Base-by-base conservation (phyloP, 2,797 vertebrate genomes). In the Pipistrellus kuhlii region DNA sequence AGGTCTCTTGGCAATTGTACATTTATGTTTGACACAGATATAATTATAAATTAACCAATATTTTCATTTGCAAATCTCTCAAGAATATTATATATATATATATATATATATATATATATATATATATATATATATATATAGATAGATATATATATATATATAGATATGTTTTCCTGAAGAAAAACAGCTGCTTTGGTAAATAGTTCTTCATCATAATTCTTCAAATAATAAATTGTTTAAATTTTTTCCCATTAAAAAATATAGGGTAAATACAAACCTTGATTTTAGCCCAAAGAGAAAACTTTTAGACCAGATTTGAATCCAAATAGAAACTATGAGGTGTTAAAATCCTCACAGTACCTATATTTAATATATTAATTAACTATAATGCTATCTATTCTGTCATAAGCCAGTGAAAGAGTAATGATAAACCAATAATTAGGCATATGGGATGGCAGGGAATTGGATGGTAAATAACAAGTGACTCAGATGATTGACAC, bases 61-160 rank as follows among this genome's bases (percentile, higher is more conserved):
- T 48, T 83, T 91, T 91, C 48, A 41, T 85, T 93, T 73, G 62
- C 20, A 83, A 68, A 89, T 73, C 66, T 85, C 8, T 91, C 69
- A 91, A 35, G 55, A 85, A 88, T 17, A 78, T 77, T 25, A 25
- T 57, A 20, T 53, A 8, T 25, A 25, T 57, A 20, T 53, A 8
- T 55, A 8, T 55, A 8, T 55, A 8, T 55, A 21, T 55, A 23
- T 55, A 55, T 55, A 78, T 32, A 69, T 21, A 81, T 5, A n/a
- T n/a, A n/a, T n/a, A n/a, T n/a, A n/a, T 25, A 25, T 57, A 20
- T 53, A 8, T 25, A 25, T 57, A 20, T 53, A 8, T 55, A 8
- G n/a, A n/a, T n/a, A n/a, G n/a, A n/a, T 55, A 8, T 55, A 8
- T 55, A 21, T 55, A 23, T 55, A 55, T 55, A 78, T 32, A 69